phyloP scores from a whole-genome alignment of 1,140 invertebrate genomes.

The Heliothis subflexa region DNA sequence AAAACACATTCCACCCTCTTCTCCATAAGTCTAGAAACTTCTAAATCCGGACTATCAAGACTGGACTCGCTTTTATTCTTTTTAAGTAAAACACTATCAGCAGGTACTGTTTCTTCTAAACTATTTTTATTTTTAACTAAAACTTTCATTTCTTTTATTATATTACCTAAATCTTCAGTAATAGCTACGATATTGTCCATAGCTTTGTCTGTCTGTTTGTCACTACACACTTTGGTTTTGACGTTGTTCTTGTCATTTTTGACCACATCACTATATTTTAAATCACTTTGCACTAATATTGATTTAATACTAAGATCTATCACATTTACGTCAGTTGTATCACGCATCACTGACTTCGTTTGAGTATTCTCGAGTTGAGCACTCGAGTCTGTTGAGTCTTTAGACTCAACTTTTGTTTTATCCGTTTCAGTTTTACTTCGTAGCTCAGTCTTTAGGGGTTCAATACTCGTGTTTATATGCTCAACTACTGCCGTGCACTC shows the following conservation, averaged over 20 bases:
- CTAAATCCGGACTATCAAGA: conserved; percentile 83
- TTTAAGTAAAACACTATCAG: conserved; percentile 80
- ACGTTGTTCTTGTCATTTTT: conserved; percentile 46
- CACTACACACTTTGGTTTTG: not conserved
- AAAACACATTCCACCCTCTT: conserved; percentile 68
- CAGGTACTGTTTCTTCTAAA: conserved; percentile 68
- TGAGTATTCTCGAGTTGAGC: not conserved
- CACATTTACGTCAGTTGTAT: conserved; percentile 33
- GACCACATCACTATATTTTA: conserved; percentile 51
- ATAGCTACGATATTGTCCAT: conserved; percentile 50
- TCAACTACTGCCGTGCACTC: not conserved
- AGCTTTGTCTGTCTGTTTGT: not conserved
- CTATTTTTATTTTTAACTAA: conserved; percentile 24
- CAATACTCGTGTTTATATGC: not conserved
- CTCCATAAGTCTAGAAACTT: conserved; percentile 83
- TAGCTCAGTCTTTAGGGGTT: not conserved
- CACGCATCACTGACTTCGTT: not conserved
- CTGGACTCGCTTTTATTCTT: conserved; percentile 85
- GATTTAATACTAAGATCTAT: conserved; percentile 51
- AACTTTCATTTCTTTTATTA: conserved; percentile 72
- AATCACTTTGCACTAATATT: conserved; percentile 40
- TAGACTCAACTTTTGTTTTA: not conserved
- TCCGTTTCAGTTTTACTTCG: not conserved
- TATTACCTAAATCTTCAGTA: conserved; percentile 65
- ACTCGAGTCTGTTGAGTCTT: not conserved